Conservation (phyloP, 2,888 invertebrate genomes). For the Deilephila elpenor region DNA sequence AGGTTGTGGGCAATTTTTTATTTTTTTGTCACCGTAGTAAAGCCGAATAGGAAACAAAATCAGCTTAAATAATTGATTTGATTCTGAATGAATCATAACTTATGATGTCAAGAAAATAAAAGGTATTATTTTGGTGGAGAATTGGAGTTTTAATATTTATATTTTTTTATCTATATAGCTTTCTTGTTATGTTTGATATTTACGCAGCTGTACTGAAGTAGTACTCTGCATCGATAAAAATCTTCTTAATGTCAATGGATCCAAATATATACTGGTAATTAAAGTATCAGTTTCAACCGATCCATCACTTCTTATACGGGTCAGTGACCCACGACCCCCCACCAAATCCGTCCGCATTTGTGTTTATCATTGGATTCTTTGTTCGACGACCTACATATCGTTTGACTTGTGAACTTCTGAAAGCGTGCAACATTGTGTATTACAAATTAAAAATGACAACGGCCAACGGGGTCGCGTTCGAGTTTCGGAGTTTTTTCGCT, state of each 20-base stretch:
- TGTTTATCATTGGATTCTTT: slow-evolving; percentile 60
- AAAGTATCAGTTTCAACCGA: background rate
- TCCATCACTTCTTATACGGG: background rate
- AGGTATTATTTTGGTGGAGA: too few species aligned
- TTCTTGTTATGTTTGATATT: too few species aligned
- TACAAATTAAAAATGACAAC: slow-evolving; percentile 33
- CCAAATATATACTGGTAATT: background rate
- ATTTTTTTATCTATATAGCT: too few species aligned
- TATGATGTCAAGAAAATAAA: too few species aligned
- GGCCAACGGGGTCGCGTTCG: slow-evolving; percentile 30
- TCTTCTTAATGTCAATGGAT: background rate
- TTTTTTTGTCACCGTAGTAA: too few species aligned
- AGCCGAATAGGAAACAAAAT: too few species aligned
- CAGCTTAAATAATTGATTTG: too few species aligned
- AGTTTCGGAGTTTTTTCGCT: slow-evolving; percentile 28
- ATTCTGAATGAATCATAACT: too few species aligned
- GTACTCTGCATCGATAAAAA: background rate
- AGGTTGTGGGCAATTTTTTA: background rate
- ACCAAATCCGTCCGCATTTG: slow-evolving; percentile 34
- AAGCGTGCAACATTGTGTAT: slow-evolving; percentile 46
- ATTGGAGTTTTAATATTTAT: too few species aligned
- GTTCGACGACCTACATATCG: slow-evolving; percentile 62
- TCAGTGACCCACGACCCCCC: slow-evolving; percentile 44
- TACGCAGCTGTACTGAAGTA: background rate
- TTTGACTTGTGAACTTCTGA: slow-evolving; percentile 46